These are phyloP conservation scores for Turritopsis rubra DNA, from an alignment of 30 jellyfish, hydroid and myxozoan species.

Conservation along the genomic window DNA sequence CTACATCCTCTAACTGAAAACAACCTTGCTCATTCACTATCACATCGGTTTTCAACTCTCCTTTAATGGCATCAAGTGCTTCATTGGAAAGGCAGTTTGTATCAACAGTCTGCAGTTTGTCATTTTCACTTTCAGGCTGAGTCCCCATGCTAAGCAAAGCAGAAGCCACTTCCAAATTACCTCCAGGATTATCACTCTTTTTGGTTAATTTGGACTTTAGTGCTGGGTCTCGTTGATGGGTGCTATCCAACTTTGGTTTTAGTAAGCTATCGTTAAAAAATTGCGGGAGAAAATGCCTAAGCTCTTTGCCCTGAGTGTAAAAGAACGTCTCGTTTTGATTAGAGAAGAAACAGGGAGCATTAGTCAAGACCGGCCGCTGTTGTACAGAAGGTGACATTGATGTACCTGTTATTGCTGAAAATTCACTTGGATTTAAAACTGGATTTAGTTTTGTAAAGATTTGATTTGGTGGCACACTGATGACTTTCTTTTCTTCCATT, in stretches of 20 bases:
- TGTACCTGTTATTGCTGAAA: neutral
- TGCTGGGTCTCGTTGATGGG: neutral
- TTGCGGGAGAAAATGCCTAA: neutral
- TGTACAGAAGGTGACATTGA: neutral
- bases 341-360: neutral
- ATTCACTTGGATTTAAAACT: conserved; percentile 4
- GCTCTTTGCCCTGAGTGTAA: neutral
- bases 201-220: neutral
- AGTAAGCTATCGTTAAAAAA: neutral
- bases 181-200: conserved; percentile 26
- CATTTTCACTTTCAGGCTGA: conserved; percentile 32
- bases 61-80: conserved; percentile 41
- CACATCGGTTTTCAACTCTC: conserved; percentile 12
- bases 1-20: conserved; percentile 83
- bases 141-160: conserved; percentile 91
- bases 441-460: conserved; percentile 17
- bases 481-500: conserved; percentile 18
- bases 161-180: conserved; percentile 68
- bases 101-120: conserved; percentile 40
- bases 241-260: neutral
- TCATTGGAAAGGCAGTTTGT: conserved; percentile 46
- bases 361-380: neutral
- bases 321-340: conserved; percentile 6
- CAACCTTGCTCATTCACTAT: conserved; percentile 59
- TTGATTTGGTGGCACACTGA: conserved; percentile 34